Evolutionary conservation across 2,888 invertebrate species (phyloP), one percentile per base, ranked within the genome.

Genomic region (Drosophila peninsularis): DNA sequence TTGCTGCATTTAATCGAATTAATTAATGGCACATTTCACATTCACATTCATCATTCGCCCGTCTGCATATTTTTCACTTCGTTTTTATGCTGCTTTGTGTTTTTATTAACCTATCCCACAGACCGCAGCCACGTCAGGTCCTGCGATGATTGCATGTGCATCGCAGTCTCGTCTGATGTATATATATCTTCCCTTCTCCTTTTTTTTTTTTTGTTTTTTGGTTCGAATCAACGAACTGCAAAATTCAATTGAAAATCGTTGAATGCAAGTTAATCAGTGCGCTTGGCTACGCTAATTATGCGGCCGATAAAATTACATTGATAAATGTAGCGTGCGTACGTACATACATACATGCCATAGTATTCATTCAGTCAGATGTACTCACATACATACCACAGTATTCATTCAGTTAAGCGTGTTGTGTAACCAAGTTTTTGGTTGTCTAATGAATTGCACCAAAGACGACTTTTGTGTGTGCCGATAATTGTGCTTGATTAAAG

Each of bases 211-310:
- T 71, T 47, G 52, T 72, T 75, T 84, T 80, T 69, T 57, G 69
- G 68, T 63, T 76, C 75, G 80, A 84, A 82, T 82, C 80, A 84
- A 79, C 84, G 80, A 89, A 82, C 86, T 84, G 89, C 73, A 71
- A 85, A 89, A 89, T 89, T 89, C 89, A 85, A 89, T 85, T 89
- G 88, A 86, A 89, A 89, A 89, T 78, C 77, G 83, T 67, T 85
- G 90, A 85, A 85, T 85, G 90, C 90, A 82, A 84, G 90, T 85
- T 89, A 85, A 85, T 89, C 90, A 85, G 88, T 89, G 80, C 85
- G 85, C 85, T 85, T 88, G 83, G 88, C 75, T 89, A 85, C 90
- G 88, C 90, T 88, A 89, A 85, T 84, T 84, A 89, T 84, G 89
- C 71, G 82, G 82, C 82, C 81, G 70, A 68, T 71, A 66, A 75